phyloP scores from a whole-genome alignment of 2,797 vertebrate species.

The Cirrhinus molitorella region DNA sequence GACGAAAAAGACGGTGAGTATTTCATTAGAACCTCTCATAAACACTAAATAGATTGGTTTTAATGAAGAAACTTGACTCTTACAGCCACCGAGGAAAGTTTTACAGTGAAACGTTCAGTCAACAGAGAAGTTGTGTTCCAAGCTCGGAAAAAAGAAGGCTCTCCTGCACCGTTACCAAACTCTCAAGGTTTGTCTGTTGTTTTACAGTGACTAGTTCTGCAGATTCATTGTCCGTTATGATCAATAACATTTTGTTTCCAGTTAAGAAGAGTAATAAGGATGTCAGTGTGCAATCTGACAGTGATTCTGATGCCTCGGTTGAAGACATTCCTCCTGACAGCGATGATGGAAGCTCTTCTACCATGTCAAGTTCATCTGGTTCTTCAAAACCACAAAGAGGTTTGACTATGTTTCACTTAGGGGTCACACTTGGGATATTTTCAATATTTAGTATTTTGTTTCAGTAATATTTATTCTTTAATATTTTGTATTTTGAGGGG shows the following conservation, averaged over 20 bases:
- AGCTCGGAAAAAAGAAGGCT: conserved; percentile 75
- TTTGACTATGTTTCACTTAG: neutral
- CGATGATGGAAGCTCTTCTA: conserved; percentile 60
- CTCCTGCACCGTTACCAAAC: conserved; percentile 45
- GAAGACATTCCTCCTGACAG: conserved; percentile 59
- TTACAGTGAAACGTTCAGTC: conserved; percentile 82
- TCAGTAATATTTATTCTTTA: neutral
- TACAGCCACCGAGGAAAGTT: conserved; percentile 69
- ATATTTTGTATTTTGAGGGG: neutral
- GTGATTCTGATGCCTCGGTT: conserved; percentile 48
- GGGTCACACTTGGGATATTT: neutral
- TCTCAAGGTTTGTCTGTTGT: conserved; percentile 62
- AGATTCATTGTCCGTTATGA: neutral
- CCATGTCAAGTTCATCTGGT: conserved; percentile 62
- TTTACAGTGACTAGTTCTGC: neutral
- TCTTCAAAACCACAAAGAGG: conserved; percentile 55
- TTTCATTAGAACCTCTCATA: neutral
- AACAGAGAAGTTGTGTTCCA: conserved; percentile 85
- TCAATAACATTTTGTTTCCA: conserved; percentile 31
- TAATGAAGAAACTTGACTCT: neutral
- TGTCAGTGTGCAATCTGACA: conserved; percentile 38
- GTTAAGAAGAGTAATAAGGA: conserved; percentile 36
- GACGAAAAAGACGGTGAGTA: conserved; percentile 77
- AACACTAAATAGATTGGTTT: neutral
- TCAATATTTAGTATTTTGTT: neutral